Evolutionary conservation across 2,113 vertebrate species (phyloP).

Genomic region (Ptychochromis oligacanthus): DNA sequence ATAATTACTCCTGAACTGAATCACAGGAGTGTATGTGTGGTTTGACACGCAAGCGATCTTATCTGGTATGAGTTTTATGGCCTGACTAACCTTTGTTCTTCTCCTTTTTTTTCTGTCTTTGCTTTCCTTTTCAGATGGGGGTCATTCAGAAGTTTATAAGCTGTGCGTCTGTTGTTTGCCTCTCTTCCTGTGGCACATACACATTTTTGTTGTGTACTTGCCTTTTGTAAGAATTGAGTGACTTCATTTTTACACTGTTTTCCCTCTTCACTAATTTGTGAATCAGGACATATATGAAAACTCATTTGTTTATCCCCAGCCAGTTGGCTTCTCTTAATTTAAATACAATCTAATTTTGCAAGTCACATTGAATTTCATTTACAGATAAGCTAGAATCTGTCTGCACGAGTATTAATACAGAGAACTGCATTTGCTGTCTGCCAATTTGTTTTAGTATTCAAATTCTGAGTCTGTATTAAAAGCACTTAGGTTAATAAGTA

Average conservation of each 20-base stretch:
- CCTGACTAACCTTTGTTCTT: conserved; percentile 55
- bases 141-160: conserved; percentile 4
- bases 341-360: background rate
- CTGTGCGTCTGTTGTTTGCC: background rate
- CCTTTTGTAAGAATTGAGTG: background rate
- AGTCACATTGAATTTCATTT: background rate
- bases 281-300: no score
- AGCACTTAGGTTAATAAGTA: no score
- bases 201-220: background rate
- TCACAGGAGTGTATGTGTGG: background rate
- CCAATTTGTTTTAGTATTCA: rapidly evolving
- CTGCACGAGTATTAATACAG: rapidly evolving
- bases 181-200: background rate
- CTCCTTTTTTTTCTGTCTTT: conserved; percentile 11
- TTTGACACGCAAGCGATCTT: conserved; percentile 2
- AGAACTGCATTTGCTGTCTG: background rate
- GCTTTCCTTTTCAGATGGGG: background rate
- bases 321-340: background rate
- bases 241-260: background rate
- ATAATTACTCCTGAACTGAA: background rate
- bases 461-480: background rate
- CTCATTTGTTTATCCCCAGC: no score
- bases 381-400: background rate
- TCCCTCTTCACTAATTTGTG: background rate
- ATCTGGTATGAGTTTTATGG: conserved; percentile 40